These are phyloP conservation scores for Stegophylla sp. DNA, from an alignment of 2,888 invertebrate genomes.

Conservation along the genomic window DNA sequence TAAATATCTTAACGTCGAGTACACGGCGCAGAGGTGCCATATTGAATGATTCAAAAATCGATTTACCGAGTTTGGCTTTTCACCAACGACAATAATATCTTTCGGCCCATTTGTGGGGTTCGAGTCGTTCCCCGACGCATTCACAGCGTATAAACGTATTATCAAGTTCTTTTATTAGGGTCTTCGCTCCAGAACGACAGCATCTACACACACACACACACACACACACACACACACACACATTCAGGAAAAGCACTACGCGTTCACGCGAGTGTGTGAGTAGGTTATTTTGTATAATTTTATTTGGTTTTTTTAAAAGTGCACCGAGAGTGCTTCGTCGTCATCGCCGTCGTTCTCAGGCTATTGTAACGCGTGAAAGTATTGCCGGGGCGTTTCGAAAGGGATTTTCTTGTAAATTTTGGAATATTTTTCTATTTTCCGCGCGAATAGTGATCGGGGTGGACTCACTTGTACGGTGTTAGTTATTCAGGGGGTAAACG, in stretches of 20 bases:
- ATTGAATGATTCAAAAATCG: background rate
- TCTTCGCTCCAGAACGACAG: background rate
- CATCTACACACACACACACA: too few relatives aligned
- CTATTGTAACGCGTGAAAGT: background rate
- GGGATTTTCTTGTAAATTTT: too few relatives aligned
- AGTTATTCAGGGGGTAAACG: too few relatives aligned
- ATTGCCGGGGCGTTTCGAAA: too few relatives aligned
- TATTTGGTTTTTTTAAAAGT: background rate
- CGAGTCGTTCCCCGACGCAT: background rate
- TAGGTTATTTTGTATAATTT: background rate
- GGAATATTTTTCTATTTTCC: background rate
- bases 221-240: too few relatives aligned
- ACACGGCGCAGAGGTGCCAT: background rate
- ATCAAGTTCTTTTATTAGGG: conserved; percentile 5
- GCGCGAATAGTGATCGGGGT: too few relatives aligned
- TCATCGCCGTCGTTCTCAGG: too few relatives aligned
- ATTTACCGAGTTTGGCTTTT: background rate
- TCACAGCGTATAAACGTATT: background rate
- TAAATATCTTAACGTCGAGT: background rate
- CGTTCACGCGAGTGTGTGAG: too few relatives aligned
- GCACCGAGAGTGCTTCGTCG: background rate
- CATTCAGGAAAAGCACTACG: too few relatives aligned
- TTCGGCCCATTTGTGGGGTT: background rate
- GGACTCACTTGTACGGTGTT: too few relatives aligned
- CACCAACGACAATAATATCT: conserved; percentile 16